These are phyloP conservation scores for Mus minutoides DNA, from an alignment of 2,797 vertebrate genomes.

Conservation along the genomic window DNA sequence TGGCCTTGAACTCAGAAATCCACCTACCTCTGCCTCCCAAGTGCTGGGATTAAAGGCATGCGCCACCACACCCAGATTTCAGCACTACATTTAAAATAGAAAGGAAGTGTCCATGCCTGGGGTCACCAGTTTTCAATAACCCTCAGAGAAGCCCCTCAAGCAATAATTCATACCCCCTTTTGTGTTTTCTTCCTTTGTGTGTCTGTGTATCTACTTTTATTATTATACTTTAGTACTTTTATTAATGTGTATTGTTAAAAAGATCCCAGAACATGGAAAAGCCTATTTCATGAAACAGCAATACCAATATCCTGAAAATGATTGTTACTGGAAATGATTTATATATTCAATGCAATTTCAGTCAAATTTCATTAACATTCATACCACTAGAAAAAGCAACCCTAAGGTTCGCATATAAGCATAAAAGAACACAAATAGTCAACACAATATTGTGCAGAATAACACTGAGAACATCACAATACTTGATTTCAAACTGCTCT, in stretches of 20 bases:
- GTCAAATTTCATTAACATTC: background rate
- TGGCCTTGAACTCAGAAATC: no score
- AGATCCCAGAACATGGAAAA: background rate
- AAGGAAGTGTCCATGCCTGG: background rate
- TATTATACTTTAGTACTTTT: background rate
- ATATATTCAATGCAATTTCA: background rate
- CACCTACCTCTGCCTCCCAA: no score
- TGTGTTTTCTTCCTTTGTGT: background rate
- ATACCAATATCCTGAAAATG: background rate
- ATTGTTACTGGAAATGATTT: background rate
- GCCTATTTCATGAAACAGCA: background rate
- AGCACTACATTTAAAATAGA: background rate
- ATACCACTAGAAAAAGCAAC: background rate
- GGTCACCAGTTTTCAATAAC: background rate
- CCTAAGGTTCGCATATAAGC: background rate
- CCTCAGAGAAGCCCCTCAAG: background rate
- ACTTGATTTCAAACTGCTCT: background rate
- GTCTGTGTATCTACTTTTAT: background rate
- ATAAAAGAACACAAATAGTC: background rate
- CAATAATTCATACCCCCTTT: background rate
- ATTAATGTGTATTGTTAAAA: background rate
- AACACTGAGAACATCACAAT: no score
- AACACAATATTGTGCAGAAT: background rate
- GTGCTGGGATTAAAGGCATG: no score
- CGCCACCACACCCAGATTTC: no score